Conservation (phyloP, 53 echinoderm and acorn worm species). For the Holothuria leucospilota region DNA sequence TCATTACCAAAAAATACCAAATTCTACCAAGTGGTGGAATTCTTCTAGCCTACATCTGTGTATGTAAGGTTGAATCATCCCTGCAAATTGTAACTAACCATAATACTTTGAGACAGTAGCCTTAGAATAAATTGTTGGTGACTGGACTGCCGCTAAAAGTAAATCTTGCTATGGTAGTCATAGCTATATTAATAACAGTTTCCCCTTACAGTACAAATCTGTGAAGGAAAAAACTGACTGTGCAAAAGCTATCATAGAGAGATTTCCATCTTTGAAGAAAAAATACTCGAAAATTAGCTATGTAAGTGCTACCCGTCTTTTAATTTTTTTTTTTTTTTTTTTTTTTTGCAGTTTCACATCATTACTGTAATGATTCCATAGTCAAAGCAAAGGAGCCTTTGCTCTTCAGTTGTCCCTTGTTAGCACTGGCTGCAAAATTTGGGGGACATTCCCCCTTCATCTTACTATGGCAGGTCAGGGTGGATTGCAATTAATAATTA, state of each 20-base stretch:
- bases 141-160: too few species aligned
- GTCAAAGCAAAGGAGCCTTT: conserved; percentile 19
- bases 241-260: conserved; percentile 18
- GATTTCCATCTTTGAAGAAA: conserved; percentile 28
- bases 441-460: not conserved
- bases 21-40: too few species aligned
- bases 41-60: not conserved
- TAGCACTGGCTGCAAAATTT: not conserved
- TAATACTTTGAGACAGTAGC: not conserved
- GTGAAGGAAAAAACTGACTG: not conserved
- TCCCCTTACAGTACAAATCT: not conserved
- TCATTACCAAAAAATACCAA: not conserved
- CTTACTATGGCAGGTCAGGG: too few species aligned
- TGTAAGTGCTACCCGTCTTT: not conserved
- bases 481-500: too few species aligned
- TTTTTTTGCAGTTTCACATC: not conserved
- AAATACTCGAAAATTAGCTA: not conserved
- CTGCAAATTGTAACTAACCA: conserved; percentile 12
- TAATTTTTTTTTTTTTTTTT: not conserved
- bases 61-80: not conserved
- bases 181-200: not conserved
- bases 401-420: not conserved
- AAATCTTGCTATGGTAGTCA: too few species aligned
- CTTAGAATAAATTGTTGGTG: too few species aligned
- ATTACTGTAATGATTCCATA: not conserved